Percentiles rank a stretch among this genome's conserved stretches.
phyloP scores from a whole-genome alignment of 2,113 vertebrate species.

The Neomonachus schauinslandi region DNA sequence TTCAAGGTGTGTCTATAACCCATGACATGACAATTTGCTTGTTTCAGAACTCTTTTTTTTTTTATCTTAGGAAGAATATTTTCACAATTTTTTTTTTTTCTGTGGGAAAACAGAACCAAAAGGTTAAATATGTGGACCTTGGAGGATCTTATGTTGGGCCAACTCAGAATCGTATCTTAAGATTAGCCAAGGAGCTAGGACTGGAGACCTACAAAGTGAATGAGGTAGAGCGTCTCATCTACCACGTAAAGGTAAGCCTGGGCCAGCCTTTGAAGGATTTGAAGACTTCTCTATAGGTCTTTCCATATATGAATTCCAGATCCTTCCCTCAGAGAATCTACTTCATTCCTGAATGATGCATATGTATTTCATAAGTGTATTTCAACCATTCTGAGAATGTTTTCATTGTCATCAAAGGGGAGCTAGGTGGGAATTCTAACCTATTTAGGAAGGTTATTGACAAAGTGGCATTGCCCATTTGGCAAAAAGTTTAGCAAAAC shows the following conservation, averaged over 20 bases:
- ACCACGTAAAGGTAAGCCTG: conserved; percentile 93
- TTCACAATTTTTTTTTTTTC: not conserved
- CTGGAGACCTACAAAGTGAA: conserved; percentile 98
- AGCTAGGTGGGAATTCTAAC: not conserved
- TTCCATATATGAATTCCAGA: not conserved
- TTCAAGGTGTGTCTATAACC: not conserved
- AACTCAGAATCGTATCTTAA: conserved; percentile 96
- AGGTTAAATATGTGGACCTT: conserved; percentile 96
- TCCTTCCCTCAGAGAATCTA: not conserved
- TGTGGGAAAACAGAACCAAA: conserved; percentile 91
- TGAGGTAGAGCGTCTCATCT: conserved; percentile 92
- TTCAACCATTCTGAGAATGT: not conserved
- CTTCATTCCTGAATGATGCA: not conserved
- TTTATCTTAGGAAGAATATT: not conserved
- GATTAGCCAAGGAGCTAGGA: conserved; percentile 93
- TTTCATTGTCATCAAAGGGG: not conserved
- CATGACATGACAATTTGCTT: conserved; percentile 24
- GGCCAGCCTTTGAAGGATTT: not conserved
- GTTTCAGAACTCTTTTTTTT: not conserved
- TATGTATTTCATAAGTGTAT: not conserved
- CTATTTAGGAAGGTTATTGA: not conserved
- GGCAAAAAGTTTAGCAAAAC: conserved; percentile 43
- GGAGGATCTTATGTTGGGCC: conserved; percentile 97
- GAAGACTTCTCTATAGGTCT: not conserved
- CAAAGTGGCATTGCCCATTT: not conserved